Conservation (phyloP, 2,113 vertebrate genomes). For the Lophotis ruficrista region DNA sequence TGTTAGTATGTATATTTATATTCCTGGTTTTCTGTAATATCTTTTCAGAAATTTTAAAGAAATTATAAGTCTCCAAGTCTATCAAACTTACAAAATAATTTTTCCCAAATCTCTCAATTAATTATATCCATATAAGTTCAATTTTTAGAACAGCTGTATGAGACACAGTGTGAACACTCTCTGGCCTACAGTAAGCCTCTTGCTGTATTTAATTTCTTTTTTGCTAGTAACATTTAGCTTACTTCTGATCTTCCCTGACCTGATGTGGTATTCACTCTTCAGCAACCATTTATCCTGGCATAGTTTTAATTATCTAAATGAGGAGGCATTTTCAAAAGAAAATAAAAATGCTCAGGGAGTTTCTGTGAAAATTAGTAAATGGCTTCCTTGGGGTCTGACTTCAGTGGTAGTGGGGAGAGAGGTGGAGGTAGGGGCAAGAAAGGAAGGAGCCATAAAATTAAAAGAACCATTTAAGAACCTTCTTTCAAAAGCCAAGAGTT, state of each 20-base stretch:
- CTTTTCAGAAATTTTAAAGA: not conserved
- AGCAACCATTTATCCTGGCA: not conserved
- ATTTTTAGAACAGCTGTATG: not conserved
- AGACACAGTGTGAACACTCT: not conserved
- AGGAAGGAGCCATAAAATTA: not conserved
- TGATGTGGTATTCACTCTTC: not conserved
- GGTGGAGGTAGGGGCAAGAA: not conserved
- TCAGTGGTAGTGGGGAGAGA: not conserved
- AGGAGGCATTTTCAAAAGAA: not conserved
- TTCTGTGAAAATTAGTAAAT: not conserved
- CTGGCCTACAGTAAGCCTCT: not conserved
- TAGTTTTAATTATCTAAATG: not conserved
- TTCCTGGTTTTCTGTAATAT: not conserved
- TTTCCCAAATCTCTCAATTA: not conserved
- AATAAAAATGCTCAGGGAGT: not conserved
- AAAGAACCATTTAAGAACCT: not conserved
- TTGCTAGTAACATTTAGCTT: not conserved
- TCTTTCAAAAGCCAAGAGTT: not conserved
- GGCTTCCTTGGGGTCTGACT: not conserved
- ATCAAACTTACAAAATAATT: not conserved
- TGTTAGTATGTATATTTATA: not conserved
- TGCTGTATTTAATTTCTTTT: not conserved
- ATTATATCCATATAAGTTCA: not conserved
- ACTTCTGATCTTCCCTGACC: not conserved
- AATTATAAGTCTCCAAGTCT: not conserved